Base-by-base conservation (phyloP, 2,797 vertebrate genomes). In the Mus spretus region DNA sequence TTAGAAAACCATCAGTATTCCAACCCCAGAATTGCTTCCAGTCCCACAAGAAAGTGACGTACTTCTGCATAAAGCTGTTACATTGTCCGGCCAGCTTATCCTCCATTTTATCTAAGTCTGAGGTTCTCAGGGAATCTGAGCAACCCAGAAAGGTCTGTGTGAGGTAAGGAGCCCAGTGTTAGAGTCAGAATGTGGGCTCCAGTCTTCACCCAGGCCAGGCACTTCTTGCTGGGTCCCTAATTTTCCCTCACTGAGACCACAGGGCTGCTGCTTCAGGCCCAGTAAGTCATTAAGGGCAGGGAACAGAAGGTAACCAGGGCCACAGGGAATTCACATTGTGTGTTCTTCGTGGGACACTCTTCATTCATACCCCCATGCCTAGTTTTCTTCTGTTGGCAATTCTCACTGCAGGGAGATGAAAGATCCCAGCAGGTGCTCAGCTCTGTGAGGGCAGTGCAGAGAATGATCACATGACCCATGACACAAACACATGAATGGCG, bases 31-130 rank as follows among this genome's bases (percentile, higher is more conserved):
- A 7, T 20, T 31, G 37, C 12, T 4, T 19, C 34, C 34, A 2
- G 0, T 0, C 12, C 0, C 3, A 3, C 0, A 3, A 1, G n/a
- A 63, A 14, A 53, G 37, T 13, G 5, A 2, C 0, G 0, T 0
- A 37, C 59, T n/a, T 55, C 15, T 37, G 75, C 63, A 47, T 34
- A 67, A 22, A 0, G 3, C n/a, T n/a, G 22, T 12, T 8, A 0
- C 26, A 0, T n/a, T 70, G 11, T 28, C 20, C 15, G 22, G 11
- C 31, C 40, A 3, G 19, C 26, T 77, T 17, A 4, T 0, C 22
- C 26, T 59, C 26, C 24, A 13, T 17, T 74, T 57, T 14, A 24
- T n/a, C 44, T 70, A 24, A 13, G 22, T 11, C 31, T 4, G 40
- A 31, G 74, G 9, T 59, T 72, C 40, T 72, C 2, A 1, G 5